Percentiles rank a stretch among this genome's conserved stretches.
These are phyloP conservation scores for Ramphastos sulfuratus DNA, from an alignment of 2,113 vertebrate genomes.

Conservation along the genomic window DNA sequence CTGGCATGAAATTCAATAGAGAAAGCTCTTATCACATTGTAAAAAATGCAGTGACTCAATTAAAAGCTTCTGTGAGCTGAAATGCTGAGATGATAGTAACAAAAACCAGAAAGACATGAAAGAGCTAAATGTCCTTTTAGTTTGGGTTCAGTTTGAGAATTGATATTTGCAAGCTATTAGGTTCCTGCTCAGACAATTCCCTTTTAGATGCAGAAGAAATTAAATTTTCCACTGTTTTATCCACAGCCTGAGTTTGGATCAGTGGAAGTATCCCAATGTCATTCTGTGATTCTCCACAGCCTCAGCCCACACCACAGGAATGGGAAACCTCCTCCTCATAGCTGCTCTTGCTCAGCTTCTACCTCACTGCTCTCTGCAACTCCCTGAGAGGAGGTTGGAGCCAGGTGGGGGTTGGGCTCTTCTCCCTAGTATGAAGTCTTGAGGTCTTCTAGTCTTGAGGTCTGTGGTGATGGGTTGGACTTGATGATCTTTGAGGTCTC, in stretches of 20 bases:
- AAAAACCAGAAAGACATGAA: no score
- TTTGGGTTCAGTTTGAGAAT: background rate
- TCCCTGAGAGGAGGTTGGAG: no score
- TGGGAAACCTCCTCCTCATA: no score
- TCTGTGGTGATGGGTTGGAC: no score
- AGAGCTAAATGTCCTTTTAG: background rate
- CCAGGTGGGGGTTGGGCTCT: no score
- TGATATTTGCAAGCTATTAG: background rate
- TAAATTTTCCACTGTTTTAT: background rate
- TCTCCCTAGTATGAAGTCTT: no score
- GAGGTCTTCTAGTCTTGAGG: no score
- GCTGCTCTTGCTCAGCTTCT: no score
- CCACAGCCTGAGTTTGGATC: background rate
- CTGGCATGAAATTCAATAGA: background rate
- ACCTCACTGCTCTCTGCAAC: no score
- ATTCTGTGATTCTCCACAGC: no score
- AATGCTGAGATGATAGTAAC: background rate
- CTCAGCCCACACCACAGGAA: no score
- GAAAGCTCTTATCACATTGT: background rate
- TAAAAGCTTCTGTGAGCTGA: constrained; percentile 16
- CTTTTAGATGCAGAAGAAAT: background rate
- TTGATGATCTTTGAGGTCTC: no score
- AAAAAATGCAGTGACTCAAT: background rate
- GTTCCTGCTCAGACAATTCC: background rate
- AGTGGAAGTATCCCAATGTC: background rate